These are phyloP conservation scores for Taenaris catops DNA, from an alignment of 2,888 invertebrate species.

Conservation along the genomic window DNA sequence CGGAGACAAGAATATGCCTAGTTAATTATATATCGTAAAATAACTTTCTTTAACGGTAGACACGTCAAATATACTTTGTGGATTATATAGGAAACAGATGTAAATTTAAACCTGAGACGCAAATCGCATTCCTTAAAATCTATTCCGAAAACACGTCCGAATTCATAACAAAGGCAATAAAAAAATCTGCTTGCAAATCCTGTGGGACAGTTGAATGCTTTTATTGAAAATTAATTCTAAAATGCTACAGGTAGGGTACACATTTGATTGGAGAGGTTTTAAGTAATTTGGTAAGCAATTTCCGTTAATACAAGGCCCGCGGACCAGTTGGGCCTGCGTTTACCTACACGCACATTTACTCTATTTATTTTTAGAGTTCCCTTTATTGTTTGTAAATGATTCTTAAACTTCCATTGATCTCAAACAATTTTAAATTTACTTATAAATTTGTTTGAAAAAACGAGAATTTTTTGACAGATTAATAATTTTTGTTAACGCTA, in stretches of 20 bases:
- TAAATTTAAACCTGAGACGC: slow-evolving; percentile 3
- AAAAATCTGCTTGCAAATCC: slow-evolving; percentile 39
- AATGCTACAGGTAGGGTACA: slow-evolving; percentile 25
- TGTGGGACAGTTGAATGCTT: slow-evolving; percentile 9
- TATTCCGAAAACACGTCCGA: slow-evolving; percentile 40
- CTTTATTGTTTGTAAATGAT: too few relatives aligned
- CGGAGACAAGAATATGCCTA: too few relatives aligned
- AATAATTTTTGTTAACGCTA: too few relatives aligned
- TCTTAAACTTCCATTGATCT: too few relatives aligned
- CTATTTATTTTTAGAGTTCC: slow-evolving; percentile 20
- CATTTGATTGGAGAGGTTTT: slow-evolving; percentile 26
- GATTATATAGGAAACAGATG: slow-evolving; percentile 16
- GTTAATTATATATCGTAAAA: too few relatives aligned
- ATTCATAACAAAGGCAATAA: slow-evolving; percentile 39
- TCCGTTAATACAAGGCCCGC: slow-evolving; percentile 46
- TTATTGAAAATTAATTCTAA: slow-evolving; percentile 14
- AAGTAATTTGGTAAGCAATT: slow-evolving; percentile 57
- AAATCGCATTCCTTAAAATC: slow-evolving; percentile 11
- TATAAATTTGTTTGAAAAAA: too few relatives aligned
- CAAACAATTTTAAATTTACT: too few relatives aligned
- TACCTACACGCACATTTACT: slow-evolving; percentile 52
- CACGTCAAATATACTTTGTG: too few relatives aligned
- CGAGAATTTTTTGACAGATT: too few relatives aligned
- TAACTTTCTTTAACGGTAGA: too few relatives aligned
- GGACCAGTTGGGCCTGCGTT: slow-evolving; percentile 49